Base-by-base conservation (phyloP, 1,140 invertebrate species). In the Trypoxylus dichotomus region DNA sequence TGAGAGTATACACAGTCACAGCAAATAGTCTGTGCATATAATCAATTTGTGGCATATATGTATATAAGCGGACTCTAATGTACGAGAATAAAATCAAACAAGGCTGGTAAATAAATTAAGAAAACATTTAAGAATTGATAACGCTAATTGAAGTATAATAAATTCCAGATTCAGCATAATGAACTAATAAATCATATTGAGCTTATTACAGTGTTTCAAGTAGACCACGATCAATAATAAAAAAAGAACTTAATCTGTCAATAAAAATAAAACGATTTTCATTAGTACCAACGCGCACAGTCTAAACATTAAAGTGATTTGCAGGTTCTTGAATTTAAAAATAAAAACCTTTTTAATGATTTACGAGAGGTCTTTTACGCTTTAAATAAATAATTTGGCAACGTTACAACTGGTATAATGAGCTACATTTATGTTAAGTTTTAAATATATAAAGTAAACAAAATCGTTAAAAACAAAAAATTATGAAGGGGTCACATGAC, bases 341-440 rank as follows among this genome's bases (percentile, higher is more conserved):
- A 63, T 63, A 63, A 63, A 63, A 63, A 63, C 60, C 60, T 63
- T 63, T 63, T 27, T 63, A 63, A 63, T 63, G 60, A 63, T 63
- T 63, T 63, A 63, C 60, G 60, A 63, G 60, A 63, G 60, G 60
- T 63, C 60, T 63, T 63, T 63, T 63, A 63, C 60, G 60, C 60
- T 63, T 63, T 63, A 63, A 63, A 63, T 63, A 63, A 63, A 63
- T 63, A 63, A 63, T 63, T 63, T 63, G 60, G 60, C 60, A 63
- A 19, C 60, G 60, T 63, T 63, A 63, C 60, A 63, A 27, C 60
- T 27, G 60, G 25, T 27, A 63, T 63, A 63, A 63, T 63, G 60
- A 63, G 60, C 5, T 63, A 63, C 60, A 63, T 63, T 63, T 63
- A 63, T 63, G 60, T 63, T 63, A 63, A 63, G 60, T 63, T 63